Evolutionary conservation across 2,888 invertebrate species (phyloP).

Genomic region (Sinopyrophorus schimmeli): DNA sequence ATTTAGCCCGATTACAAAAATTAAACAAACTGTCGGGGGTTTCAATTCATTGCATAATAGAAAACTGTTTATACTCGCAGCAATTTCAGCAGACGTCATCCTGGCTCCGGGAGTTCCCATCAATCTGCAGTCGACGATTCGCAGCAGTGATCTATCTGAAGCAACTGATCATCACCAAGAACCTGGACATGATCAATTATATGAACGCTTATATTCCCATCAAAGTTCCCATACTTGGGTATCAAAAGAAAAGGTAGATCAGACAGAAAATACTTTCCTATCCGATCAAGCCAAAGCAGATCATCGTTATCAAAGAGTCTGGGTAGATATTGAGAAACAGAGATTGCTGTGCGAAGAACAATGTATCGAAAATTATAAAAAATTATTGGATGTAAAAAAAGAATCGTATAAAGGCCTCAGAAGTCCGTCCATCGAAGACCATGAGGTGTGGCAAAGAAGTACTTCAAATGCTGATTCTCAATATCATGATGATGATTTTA

Average conservation of each 20-base stretch:
- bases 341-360: slow-evolving; percentile 16
- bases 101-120: slow-evolving; percentile 54
- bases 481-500: slow-evolving; percentile 10
- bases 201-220: slow-evolving; percentile 20
- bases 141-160: slow-evolving; percentile 41
- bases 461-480: slow-evolving; percentile 5
- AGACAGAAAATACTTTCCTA: slow-evolving; percentile 3
- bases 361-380: slow-evolving; percentile 22
- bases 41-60: slow-evolving; percentile 28
- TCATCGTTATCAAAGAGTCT: slow-evolving; percentile 18
- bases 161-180: slow-evolving; percentile 42
- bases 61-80: slow-evolving; percentile 32
- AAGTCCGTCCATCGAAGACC: slow-evolving; percentile 21
- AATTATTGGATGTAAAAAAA: slow-evolving; percentile 19
- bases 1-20: slow-evolving; percentile 44
- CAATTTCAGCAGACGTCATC: slow-evolving; percentile 43
- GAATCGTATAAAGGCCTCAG: slow-evolving; percentile 14
- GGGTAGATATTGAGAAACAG: slow-evolving; percentile 33
- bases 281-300: slow-evolving; percentile 10
- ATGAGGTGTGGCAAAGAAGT: slow-evolving; percentile 20
- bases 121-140: slow-evolving; percentile 45
- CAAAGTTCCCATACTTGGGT: slow-evolving; percentile 15
- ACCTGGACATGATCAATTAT: slow-evolving; percentile 19
- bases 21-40: slow-evolving; percentile 40
- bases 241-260: slow-evolving; percentile 20